Percentiles rank a stretch among this genome's conserved stretches.
These are phyloP conservation scores for Sphaeramia orbicularis DNA, from an alignment of 2,797 vertebrate species.

Conservation along the genomic window DNA sequence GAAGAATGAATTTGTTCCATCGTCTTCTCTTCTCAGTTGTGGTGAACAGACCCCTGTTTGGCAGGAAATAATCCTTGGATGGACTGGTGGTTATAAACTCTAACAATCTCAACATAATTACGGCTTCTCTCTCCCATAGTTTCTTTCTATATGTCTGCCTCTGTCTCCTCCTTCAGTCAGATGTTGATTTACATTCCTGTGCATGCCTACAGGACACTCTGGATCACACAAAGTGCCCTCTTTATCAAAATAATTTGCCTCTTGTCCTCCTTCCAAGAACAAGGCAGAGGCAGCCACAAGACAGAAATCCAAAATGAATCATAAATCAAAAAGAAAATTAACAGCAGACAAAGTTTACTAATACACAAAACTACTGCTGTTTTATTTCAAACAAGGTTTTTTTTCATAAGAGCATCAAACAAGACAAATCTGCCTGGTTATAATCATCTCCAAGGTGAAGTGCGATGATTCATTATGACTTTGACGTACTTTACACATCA, in stretches of 20 bases:
- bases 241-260: slow-evolving; percentile 17
- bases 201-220: slow-evolving; percentile 25
- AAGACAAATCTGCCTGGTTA: slow-evolving; percentile 19
- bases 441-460: slow-evolving; percentile 50
- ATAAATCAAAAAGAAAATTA: background rate
- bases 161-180: slow-evolving; percentile 23
- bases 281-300: slow-evolving; percentile 29
- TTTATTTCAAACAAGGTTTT: slow-evolving; percentile 21
- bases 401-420: slow-evolving; percentile 40
- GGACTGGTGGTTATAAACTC: slow-evolving; percentile 57
- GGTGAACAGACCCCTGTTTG: slow-evolving; percentile 65
- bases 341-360: slow-evolving; percentile 20
- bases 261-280: slow-evolving; percentile 5
- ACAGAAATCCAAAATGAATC: background rate
- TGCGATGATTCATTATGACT: slow-evolving; percentile 48
- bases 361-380: slow-evolving; percentile 17
- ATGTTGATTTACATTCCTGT: slow-evolving; percentile 49
- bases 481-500: slow-evolving; percentile 34
- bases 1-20: slow-evolving; percentile 65
- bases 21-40: slow-evolving; percentile 51
- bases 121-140: slow-evolving; percentile 16
- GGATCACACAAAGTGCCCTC: slow-evolving; percentile 13
- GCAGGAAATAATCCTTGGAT: slow-evolving; percentile 62
- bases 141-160: slow-evolving; percentile 7
- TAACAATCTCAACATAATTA: slow-evolving; percentile 59